phyloP scores from a whole-genome alignment of 2,888 invertebrate species.

The Geophilus truncorum region DNA sequence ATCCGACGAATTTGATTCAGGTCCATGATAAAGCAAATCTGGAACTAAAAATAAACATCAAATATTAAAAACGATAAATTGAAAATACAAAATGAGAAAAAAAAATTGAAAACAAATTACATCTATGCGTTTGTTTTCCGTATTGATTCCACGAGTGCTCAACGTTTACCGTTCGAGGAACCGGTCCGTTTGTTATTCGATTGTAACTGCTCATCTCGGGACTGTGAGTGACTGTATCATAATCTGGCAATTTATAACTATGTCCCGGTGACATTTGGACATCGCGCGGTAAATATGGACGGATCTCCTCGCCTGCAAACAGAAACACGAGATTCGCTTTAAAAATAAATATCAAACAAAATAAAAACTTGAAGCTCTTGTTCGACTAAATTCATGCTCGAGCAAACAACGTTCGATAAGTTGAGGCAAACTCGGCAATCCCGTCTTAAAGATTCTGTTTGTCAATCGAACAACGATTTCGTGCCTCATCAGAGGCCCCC shows the following conservation, averaged over 20 bases:
- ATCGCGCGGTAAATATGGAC: conserved; percentile 21
- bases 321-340: background rate
- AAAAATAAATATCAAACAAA: background rate
- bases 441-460: background rate
- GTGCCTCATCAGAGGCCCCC: background rate
- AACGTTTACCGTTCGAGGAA: background rate
- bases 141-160: background rate
- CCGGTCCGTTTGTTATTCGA: background rate
- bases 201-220: background rate
- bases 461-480: conserved; percentile 12
- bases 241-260: conserved; percentile 5
- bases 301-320: background rate
- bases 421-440: background rate
- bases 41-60: background rate
- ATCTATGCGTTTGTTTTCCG: background rate
- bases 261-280: background rate
- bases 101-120: background rate
- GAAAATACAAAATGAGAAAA: background rate
- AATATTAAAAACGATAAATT: background rate
- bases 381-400: background rate
- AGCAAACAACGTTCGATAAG: background rate
- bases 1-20: conserved; percentile 4
- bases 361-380: background rate
- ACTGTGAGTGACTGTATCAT: background rate
- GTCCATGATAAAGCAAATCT: conserved; percentile 8